Conservation (phyloP, 1,140 invertebrate species). For the Aphaenogaster rudis region DNA sequence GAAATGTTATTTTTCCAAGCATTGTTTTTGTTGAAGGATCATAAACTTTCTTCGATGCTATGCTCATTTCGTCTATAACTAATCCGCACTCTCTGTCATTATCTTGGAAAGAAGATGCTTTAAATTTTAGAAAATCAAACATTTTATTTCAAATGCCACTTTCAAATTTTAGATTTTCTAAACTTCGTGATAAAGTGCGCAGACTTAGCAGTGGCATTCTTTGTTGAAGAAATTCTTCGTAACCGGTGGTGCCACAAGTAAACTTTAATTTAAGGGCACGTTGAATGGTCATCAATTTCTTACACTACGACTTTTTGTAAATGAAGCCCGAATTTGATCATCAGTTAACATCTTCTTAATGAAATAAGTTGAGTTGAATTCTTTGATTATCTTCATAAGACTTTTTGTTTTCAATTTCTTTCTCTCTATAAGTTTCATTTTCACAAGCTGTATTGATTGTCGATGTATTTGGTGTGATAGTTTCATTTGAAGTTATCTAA, state of each 20-base stretch:
- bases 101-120: neutral
- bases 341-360: neutral
- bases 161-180: neutral
- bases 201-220: neutral
- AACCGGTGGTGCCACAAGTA: neutral
- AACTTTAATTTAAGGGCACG: neutral
- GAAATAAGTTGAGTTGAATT: neutral
- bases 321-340: neutral
- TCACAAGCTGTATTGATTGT: neutral
- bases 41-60: neutral
- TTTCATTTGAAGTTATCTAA: neutral
- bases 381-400: neutral
- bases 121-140: neutral
- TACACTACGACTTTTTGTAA: neutral
- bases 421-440: neutral
- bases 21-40: neutral
- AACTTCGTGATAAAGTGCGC: neutral
- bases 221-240: neutral
- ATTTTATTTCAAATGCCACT: conserved; percentile 1
- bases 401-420: neutral
- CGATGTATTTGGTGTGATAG: neutral
- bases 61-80: neutral
- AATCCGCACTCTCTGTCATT: neutral
- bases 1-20: neutral
- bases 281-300: neutral